Percentiles rank a stretch among this genome's conserved stretches.
phyloP scores from a whole-genome alignment of 2,888 invertebrate genomes.

The Sphinx pinastri region DNA sequence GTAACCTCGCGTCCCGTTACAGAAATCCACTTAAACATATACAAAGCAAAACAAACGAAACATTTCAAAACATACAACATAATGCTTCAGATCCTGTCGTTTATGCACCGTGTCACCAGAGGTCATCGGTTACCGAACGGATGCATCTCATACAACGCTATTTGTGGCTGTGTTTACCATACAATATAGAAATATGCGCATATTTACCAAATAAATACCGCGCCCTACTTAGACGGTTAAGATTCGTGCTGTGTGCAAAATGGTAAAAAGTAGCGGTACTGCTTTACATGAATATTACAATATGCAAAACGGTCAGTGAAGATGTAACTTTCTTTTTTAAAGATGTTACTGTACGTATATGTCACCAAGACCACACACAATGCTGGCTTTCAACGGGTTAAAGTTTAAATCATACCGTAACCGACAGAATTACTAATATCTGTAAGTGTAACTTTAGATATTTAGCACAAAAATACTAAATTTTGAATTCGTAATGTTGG shows the following conservation, averaged over 20 bases:
- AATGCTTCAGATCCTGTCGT: slow-evolving; percentile 61
- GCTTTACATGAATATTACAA: slow-evolving; percentile 35
- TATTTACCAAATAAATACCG: slow-evolving; percentile 58
- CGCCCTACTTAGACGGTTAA: slow-evolving; percentile 47
- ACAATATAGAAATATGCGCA: slow-evolving; percentile 75
- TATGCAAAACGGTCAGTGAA: neutral
- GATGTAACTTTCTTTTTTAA: neutral
- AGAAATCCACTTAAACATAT: slow-evolving; percentile 26
- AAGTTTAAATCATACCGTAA: neutral
- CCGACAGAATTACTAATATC: no score
- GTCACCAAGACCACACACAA: neutral
- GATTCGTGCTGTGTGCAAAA: slow-evolving; percentile 57
- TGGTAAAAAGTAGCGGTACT: slow-evolving; percentile 54
- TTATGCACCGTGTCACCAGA: slow-evolving; percentile 46
- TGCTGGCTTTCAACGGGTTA: neutral
- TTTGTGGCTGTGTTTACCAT: slow-evolving; percentile 59
- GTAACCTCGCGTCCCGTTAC: neutral
- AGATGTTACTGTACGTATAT: neutral
- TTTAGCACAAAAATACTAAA: no score
- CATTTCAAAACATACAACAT: slow-evolving; percentile 43
- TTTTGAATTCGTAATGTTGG: no score
- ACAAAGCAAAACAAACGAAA: slow-evolving; percentile 37
- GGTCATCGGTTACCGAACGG: slow-evolving; percentile 71
- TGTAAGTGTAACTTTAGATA: no score
- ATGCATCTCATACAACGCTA: slow-evolving; percentile 62